These are phyloP conservation scores for Pollachius pollachius DNA, from an alignment of 2,113 vertebrate genomes.

Conservation along the genomic window DNA sequence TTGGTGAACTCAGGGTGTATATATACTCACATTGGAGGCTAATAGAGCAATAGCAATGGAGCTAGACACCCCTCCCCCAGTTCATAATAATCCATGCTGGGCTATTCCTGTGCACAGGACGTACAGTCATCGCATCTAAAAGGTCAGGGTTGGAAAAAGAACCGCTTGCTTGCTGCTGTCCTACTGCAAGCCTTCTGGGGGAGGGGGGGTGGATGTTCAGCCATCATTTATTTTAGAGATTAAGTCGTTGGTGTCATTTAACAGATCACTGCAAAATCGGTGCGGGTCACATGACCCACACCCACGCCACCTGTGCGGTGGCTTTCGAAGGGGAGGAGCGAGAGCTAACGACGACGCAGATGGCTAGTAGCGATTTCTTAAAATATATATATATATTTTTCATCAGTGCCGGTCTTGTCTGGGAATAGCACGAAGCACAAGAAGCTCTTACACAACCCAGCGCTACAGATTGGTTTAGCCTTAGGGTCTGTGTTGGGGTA, in stretches of 20 bases:
- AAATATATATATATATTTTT: too few species aligned
- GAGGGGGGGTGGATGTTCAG: neutral
- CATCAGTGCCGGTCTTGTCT: too few species aligned
- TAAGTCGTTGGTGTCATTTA: constrained; percentile 29
- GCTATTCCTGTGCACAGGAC: constrained; percentile 46
- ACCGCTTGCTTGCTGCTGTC: constrained; percentile 17
- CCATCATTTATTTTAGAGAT: constrained; percentile 36
- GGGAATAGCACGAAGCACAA: too few species aligned
- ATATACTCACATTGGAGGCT: too few species aligned
- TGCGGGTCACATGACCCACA: constrained; percentile 9
- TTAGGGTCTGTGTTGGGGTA: too few species aligned
- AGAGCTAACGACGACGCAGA: too few species aligned
- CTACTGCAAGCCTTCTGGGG: constrained; percentile 33
- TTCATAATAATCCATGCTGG: constrained; percentile 17
- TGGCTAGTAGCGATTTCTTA: too few species aligned
- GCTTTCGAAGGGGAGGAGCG: too few species aligned
- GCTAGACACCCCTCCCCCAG: neutral
- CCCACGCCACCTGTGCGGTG: neutral
- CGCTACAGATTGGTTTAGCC: too few species aligned
- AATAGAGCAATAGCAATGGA: too few species aligned
- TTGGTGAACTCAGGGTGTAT: too few species aligned
- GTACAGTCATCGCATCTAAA: constrained; percentile 44
- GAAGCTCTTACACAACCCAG: too few species aligned
- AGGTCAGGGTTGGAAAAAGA: constrained; percentile 59
- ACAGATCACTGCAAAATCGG: constrained; percentile 32